phyloP scores from a whole-genome alignment of 2,888 invertebrate species.

The Diplolepis rosae region DNA sequence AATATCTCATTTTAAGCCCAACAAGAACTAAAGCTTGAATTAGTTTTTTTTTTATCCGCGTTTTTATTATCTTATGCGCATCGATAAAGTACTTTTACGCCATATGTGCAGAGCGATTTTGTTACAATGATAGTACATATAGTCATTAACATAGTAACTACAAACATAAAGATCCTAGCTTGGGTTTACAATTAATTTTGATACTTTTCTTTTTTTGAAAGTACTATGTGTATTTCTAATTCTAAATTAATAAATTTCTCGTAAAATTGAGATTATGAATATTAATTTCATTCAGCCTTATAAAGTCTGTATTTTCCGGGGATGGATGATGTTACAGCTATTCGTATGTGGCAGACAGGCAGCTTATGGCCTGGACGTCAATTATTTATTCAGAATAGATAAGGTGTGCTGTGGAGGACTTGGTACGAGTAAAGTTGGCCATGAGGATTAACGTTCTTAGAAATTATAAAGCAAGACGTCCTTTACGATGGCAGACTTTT shows the following conservation, averaged over 20 bases:
- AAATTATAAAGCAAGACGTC: constrained; percentile 34
- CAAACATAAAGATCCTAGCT: not conserved
- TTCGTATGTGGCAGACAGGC: not conserved
- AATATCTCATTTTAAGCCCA: too few species aligned
- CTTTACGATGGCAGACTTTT: constrained; percentile 28
- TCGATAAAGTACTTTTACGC: not conserved
- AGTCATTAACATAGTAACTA: not conserved
- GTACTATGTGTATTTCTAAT: not conserved
- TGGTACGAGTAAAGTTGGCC: not conserved
- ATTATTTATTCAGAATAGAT: constrained; percentile 25
- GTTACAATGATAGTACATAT: not conserved
- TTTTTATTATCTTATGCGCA: not conserved
- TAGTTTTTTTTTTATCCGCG: not conserved
- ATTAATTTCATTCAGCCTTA: constrained; percentile 6
- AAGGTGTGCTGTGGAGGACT: not conserved
- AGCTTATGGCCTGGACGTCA: not conserved
- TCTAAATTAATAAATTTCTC: not conserved
- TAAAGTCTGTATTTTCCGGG: not conserved
- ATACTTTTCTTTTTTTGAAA: not conserved
- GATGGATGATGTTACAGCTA: constrained; percentile 5
- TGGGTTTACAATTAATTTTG: not conserved
- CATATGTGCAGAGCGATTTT: not conserved
- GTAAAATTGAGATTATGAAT: not conserved
- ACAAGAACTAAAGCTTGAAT: not conserved
- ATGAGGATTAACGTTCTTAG: constrained; percentile 33